These are phyloP conservation scores for Tiaroga cobitis DNA, from an alignment of 2,797 vertebrate genomes.

Conservation along the genomic window DNA sequence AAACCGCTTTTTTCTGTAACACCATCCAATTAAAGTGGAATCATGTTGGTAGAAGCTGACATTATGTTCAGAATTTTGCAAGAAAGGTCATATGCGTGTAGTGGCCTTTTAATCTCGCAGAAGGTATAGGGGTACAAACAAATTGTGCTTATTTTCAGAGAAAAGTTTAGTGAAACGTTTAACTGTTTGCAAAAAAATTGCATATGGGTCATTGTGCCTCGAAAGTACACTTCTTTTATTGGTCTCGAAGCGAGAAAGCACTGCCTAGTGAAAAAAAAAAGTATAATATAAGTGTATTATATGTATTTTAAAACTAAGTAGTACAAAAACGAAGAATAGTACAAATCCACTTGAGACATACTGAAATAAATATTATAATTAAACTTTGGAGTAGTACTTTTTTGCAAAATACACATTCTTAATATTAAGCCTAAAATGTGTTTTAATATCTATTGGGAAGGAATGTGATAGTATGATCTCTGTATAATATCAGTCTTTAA, in stretches of 20 bases:
- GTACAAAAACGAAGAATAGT: no score
- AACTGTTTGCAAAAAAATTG: constrained; percentile 29
- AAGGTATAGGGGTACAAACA: constrained; percentile 57
- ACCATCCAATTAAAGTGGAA: constrained; percentile 61
- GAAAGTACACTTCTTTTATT: constrained; percentile 5
- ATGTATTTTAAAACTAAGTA: no score
- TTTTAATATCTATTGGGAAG: no score
- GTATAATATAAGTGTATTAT: no score
- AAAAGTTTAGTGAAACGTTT: constrained; percentile 53
- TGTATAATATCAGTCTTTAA: no score
- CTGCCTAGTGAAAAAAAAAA: no score
- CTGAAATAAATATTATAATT: no score
- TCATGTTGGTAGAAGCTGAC: constrained; percentile 61
- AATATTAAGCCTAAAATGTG: no score
- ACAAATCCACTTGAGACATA: no score
- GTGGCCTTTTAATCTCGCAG: constrained; percentile 59
- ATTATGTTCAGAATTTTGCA: constrained; percentile 54
- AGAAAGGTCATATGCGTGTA: constrained; percentile 60
- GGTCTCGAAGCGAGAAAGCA: not conserved
- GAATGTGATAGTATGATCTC: no score
- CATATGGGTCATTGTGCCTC: not conserved
- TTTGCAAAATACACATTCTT: no score
- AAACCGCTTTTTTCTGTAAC: constrained; percentile 51
- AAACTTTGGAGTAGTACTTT: no score
- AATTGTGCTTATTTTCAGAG: constrained; percentile 58